Evolutionary conservation across 2,888 invertebrate genomes (phyloP), one percentile per base, ranked within the genome.

Genomic region (Micropterix aruncella): DNA sequence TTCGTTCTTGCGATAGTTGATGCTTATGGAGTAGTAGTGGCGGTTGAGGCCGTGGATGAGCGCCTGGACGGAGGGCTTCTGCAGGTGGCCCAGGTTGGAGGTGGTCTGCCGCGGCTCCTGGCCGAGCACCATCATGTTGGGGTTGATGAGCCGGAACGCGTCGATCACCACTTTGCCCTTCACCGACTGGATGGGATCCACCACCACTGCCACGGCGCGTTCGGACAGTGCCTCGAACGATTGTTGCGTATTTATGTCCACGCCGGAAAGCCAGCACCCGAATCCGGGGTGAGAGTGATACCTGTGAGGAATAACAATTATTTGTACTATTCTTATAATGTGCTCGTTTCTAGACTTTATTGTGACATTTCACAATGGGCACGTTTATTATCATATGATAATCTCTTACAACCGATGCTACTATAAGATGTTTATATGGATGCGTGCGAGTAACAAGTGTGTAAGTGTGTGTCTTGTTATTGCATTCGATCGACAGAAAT

Each of bases 131-230:
- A 99, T 89, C 88, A 95, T 95, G 61, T 97, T 97, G 9, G 97
- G 96, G 70, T 97, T 97, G 58, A 99, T 99, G 52, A 99, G 78
- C 55, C 97, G 85, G 74, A 99, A 99, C 50, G 99, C 99, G 74
- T 99, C 99, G 57, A 99, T 97, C n/a, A 97, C 97, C 40, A 97
- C 94, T 78, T 96, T 88, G 55, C 99, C 99, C 70, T 99, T 99
- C 2, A 99, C 99, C 44, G 95, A 95, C 61, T 99, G 99, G 58
- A 99, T 99, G 9, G 99, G 99, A 69, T 99, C 99, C 18, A 99
- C 96, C 2, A 99, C 99, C 38, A 99, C 99, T 49, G 99, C 99
- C 0, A 99, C 99, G 18, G 99, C 97, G 57, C 99, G 74, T 60
- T 99, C 97, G 18, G 95, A 95, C 3, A 99, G 73, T 1, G 97